A percentile compares a stretch with the other conserved stretches of the same genome.
phyloP scores from a whole-genome alignment of 2,113 vertebrate species.

The Polypterus bichir region DNA sequence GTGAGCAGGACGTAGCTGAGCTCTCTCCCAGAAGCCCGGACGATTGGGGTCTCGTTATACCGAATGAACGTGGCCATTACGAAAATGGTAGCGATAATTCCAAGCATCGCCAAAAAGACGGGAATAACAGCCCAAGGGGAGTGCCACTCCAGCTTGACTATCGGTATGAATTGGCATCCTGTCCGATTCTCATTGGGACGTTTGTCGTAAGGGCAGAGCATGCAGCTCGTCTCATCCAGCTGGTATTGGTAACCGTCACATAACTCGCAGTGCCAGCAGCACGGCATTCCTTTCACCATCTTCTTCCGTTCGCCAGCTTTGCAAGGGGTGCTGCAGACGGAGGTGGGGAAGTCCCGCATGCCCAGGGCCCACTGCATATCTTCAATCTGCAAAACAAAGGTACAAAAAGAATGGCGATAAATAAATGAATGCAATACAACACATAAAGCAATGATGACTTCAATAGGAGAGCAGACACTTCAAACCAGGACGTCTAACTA shows the following conservation, averaged over 20 bases:
- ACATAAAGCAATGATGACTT: no score
- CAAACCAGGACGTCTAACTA: no score
- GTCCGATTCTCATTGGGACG: conserved; percentile 78
- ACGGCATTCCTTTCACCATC: conserved; percentile 79
- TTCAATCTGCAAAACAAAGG: conserved; percentile 50
- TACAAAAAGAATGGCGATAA: background rate
- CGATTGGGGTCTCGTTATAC: conserved; percentile 88
- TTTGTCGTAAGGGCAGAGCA: conserved; percentile 76
- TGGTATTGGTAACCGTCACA: conserved; percentile 89
- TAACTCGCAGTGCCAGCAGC: conserved; percentile 90
- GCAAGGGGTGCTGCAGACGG: conserved; percentile 80
- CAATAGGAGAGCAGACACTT: no score
- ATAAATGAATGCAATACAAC: no score
- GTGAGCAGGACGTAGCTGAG: conserved; percentile 87
- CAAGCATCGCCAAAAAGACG: conserved; percentile 84
- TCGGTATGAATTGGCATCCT: conserved; percentile 74
- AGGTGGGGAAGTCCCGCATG: conserved; percentile 56
- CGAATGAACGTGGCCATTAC: conserved; percentile 85
- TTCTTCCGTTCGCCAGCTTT: conserved; percentile 76
- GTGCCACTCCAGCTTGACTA: conserved; percentile 85
- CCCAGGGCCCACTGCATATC: conserved; percentile 84
- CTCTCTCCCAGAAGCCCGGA: conserved; percentile 79
- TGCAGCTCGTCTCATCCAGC: conserved; percentile 74
- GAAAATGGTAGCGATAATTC: conserved; percentile 81
- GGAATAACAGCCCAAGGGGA: conserved; percentile 87